Percentiles rank a stretch among this genome's conserved stretches.
Evolutionary conservation across 2,113 vertebrate species (phyloP).

Genomic region (Butorides virescens): DNA sequence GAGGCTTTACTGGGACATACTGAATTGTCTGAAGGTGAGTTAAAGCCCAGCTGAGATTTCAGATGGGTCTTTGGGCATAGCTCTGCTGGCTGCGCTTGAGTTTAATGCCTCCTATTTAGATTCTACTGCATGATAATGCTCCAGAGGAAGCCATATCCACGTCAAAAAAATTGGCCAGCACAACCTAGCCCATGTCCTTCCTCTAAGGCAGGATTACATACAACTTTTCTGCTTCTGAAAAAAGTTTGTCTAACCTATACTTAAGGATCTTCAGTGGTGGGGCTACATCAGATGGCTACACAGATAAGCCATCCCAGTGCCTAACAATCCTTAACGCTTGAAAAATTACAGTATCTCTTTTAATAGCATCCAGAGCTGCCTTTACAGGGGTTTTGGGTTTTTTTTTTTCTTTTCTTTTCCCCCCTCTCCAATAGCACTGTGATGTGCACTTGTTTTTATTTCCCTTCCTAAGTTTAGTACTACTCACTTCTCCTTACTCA

Average conservation of each 20-base stretch:
- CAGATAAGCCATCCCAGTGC: neutral
- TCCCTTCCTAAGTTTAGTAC: neutral
- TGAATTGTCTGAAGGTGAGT: neutral
- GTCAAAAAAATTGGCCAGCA: neutral
- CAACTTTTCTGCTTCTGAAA: neutral
- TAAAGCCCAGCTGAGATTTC: neutral
- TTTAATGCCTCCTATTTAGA: neutral
- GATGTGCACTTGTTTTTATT: neutral
- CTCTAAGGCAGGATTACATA: neutral
- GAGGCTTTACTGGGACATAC: neutral
- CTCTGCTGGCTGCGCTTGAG: neutral
- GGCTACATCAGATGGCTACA: neutral
- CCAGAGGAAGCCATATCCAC: neutral
- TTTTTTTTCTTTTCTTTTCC: rapidly evolving
- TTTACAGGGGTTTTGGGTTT: neutral
- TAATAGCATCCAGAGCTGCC: neutral
- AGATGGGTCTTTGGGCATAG: neutral
- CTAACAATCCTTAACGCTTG: neutral
- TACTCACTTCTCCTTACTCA: neutral
- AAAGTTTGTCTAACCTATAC: neutral
- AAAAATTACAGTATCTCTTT: neutral
- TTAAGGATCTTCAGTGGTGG: neutral
- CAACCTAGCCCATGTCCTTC: neutral
- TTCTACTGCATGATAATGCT: neutral
- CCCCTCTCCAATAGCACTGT: neutral